Conservation (phyloP, 2,888 invertebrate species). For the Prosapia bicincta region DNA sequence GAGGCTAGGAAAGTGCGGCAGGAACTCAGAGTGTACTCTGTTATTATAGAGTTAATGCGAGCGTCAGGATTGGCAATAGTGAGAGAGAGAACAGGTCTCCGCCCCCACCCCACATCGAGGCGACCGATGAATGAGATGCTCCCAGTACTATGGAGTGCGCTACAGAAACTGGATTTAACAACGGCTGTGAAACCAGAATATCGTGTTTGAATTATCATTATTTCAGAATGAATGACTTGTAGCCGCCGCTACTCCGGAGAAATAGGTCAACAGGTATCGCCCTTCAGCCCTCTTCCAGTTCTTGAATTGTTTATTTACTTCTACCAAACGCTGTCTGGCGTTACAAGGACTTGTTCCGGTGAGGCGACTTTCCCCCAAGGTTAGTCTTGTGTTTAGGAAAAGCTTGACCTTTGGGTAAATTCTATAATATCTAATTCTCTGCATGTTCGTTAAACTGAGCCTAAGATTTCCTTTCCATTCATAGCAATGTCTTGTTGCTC, state of each 20-base stretch:
- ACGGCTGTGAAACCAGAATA: constrained; percentile 30
- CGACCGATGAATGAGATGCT: constrained; percentile 7
- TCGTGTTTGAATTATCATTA: constrained; percentile 32
- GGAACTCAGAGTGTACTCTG: too few relatives aligned
- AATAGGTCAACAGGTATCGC: constrained; percentile 23
- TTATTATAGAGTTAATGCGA: background rate
- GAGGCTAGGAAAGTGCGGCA: too few relatives aligned
- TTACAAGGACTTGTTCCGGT: background rate
- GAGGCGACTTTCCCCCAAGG: background rate
- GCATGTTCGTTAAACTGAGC: too few relatives aligned
- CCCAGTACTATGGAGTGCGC: constrained; percentile 18
- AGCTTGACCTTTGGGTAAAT: too few relatives aligned
- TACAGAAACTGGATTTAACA: constrained; percentile 31
- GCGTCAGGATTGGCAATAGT: background rate
- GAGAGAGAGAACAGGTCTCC: constrained; percentile 8
- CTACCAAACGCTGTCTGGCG: background rate
- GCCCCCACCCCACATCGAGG: constrained; percentile 13
- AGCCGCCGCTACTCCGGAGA: constrained; percentile 14
- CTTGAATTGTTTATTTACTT: background rate
- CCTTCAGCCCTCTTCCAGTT: background rate
- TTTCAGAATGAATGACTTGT: constrained; percentile 16
- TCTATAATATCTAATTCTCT: too few relatives aligned
- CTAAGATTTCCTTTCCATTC: too few relatives aligned
- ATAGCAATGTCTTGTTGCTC: too few relatives aligned
- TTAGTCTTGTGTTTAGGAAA: background rate